Conservation (phyloP, 2,888 invertebrate genomes). For the Phortica magna region DNA sequence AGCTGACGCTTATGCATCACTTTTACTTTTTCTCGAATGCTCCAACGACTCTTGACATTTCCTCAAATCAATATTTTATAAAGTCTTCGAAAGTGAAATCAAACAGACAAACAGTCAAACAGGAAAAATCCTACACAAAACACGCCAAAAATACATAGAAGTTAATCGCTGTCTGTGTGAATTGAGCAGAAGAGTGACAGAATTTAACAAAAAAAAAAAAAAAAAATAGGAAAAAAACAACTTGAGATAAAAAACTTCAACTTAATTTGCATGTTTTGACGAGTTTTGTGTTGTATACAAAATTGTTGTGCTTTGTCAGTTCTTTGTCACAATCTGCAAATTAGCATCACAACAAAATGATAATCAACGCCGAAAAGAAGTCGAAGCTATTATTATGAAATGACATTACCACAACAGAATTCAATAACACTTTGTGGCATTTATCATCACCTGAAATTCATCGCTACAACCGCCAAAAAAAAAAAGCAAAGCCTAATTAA, state of each 20-base stretch:
- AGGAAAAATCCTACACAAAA: constrained; percentile 12
- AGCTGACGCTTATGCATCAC: constrained; percentile 40
- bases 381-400: background rate
- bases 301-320: background rate
- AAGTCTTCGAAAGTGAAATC: constrained; percentile 4
- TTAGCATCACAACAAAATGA: constrained; percentile 20
- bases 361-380: background rate
- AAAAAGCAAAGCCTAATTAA: background rate
- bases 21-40: constrained; percentile 57
- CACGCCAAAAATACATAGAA: background rate
- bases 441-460: background rate
- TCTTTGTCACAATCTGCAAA: constrained; percentile 21
- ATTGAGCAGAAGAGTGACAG: background rate
- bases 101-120: background rate
- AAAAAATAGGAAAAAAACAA: background rate
- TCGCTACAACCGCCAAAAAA: too few relatives aligned
- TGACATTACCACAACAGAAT: background rate
- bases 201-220: background rate
- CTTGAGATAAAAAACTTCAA: background rate
- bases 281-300: background rate
- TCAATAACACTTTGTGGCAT: background rate
- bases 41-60: constrained; percentile 61
- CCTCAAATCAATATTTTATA: background rate
- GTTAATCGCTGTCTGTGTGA: background rate
- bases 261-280: constrained; percentile 17